Conservation (phyloP, 37 sponge, comb jelly and placozoan genomes). For the Hormiphora californensis region DNA sequence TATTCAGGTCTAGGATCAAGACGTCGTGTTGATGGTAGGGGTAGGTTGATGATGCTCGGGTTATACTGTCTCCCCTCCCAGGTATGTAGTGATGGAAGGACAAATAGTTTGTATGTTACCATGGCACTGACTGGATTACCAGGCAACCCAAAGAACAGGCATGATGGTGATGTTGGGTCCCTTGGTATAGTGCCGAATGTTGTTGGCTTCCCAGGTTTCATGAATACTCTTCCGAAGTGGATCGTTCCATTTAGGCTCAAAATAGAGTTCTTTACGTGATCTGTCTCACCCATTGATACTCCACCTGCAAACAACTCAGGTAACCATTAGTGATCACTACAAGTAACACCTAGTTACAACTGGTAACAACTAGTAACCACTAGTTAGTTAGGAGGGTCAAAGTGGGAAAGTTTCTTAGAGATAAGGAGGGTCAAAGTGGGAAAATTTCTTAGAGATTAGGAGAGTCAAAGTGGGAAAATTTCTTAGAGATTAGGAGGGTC, state of each 20-base stretch:
- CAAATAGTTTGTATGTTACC: conserved; percentile 89
- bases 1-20: conserved; percentile 83
- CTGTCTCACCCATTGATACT: conserved; percentile 98
- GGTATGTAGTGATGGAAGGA: conserved; percentile 71
- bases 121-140: conserved; percentile 96
- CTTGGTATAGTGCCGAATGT: conserved; percentile 80
- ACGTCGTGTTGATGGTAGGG: background rate
- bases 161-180: conserved; percentile 53
- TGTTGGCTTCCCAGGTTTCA: conserved; percentile 99
- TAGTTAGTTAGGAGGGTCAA: too few species aligned
- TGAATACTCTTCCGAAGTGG: conserved; percentile 90
- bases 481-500: too few species aligned
- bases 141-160: conserved; percentile 89
- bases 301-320: conserved; percentile 85
- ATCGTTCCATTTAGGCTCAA: conserved; percentile 65
- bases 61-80: conserved; percentile 5
- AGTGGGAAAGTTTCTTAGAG: too few species aligned
- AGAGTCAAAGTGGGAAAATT: too few species aligned
- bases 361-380: too few species aligned
- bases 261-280: conserved; percentile 81
- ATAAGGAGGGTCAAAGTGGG: too few species aligned
- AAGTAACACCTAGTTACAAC: too few species aligned
- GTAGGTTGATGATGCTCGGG: conserved; percentile 1
- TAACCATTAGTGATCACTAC: too few species aligned
- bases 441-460: too few species aligned